Percentiles rank a stretch among this genome's conserved stretches.
phyloP scores from a whole-genome alignment of 2,888 invertebrate genomes.

The Platycnemis pennipes region DNA sequence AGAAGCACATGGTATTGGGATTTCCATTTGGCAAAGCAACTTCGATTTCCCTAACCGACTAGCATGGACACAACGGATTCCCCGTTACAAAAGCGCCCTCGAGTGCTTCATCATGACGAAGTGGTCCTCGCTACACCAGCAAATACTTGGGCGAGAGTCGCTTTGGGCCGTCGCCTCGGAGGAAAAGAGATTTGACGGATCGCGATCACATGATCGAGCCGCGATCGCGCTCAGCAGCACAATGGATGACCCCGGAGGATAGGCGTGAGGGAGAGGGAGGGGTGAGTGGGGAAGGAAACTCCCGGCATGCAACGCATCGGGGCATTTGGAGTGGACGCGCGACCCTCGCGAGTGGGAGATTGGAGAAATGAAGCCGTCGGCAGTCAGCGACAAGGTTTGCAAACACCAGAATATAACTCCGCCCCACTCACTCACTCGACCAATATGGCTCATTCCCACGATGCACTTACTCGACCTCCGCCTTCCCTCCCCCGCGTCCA shows the following conservation, averaged over 20 bases:
- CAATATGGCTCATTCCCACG: constrained; percentile 65
- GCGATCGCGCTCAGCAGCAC: not conserved
- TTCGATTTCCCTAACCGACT: not conserved
- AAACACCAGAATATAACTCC: not conserved
- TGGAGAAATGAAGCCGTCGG: constrained; percentile 43
- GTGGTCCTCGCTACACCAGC: not conserved
- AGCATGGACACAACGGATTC: not conserved
- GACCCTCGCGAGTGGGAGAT: not conserved
- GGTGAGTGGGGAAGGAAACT: not conserved
- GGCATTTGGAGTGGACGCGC: not conserved
- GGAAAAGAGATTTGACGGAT: not conserved
- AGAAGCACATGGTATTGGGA: not conserved
- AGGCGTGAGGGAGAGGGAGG: not conserved
- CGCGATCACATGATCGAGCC: not conserved
- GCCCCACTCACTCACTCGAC: not conserved
- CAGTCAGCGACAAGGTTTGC: constrained; percentile 42
- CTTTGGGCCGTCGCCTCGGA: not conserved
- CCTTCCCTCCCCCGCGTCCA: not conserved
- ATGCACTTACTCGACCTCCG: constrained; percentile 38
- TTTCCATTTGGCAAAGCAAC: not conserved
- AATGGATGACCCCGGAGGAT: not conserved
- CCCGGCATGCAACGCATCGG: not conserved
- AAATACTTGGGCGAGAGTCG: not conserved
- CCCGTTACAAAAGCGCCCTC: not conserved
- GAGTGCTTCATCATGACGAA: not conserved